These are phyloP conservation scores for Gryllus longicercus DNA, from an alignment of 2,888 invertebrate genomes.

Conservation along the genomic window DNA sequence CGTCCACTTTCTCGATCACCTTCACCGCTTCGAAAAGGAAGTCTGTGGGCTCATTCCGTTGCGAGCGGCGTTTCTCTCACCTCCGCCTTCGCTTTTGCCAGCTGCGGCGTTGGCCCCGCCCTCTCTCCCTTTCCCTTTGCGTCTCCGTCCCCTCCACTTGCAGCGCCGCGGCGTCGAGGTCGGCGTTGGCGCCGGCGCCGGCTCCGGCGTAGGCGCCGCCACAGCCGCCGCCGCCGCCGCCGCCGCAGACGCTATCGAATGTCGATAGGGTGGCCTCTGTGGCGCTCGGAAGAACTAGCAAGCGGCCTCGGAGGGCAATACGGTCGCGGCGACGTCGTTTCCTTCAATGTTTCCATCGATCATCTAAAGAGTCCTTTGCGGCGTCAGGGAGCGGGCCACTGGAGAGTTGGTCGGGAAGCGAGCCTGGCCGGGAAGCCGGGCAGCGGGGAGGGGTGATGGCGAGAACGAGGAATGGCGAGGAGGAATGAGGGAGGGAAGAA, in stretches of 20 bases:
- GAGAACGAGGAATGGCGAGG: too few relatives aligned
- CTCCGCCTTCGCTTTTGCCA: too few relatives aligned
- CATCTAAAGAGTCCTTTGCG: slow-evolving; percentile 7
- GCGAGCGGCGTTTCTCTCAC: too few relatives aligned
- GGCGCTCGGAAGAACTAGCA: slow-evolving; percentile 1
- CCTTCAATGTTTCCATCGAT: slow-evolving; percentile 17
- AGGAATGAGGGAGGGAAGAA: too few relatives aligned
- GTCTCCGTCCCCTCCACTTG: neutral
- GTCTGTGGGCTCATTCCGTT: too few relatives aligned
- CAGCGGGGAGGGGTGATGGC: too few relatives aligned
- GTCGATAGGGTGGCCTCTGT: slow-evolving; percentile 4
- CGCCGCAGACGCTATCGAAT: neutral
- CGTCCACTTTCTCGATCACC: too few relatives aligned
- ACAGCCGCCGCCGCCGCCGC: neutral
- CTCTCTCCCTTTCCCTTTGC: too few relatives aligned
- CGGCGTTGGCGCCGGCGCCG: neutral
- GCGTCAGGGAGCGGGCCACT: neutral
- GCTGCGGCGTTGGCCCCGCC: too few relatives aligned
- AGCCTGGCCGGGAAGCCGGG: neutral
- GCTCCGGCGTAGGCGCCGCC: neutral
- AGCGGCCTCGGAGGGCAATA: slow-evolving; percentile 9
- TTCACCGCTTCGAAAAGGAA: too few relatives aligned
- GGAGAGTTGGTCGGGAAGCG: slow-evolving; percentile 8
- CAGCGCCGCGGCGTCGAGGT: neutral
- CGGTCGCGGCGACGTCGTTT: slow-evolving; percentile 6